Evolutionary conservation across 1,140 invertebrate species (phyloP).

Genomic region (Drosophila parvula): DNA sequence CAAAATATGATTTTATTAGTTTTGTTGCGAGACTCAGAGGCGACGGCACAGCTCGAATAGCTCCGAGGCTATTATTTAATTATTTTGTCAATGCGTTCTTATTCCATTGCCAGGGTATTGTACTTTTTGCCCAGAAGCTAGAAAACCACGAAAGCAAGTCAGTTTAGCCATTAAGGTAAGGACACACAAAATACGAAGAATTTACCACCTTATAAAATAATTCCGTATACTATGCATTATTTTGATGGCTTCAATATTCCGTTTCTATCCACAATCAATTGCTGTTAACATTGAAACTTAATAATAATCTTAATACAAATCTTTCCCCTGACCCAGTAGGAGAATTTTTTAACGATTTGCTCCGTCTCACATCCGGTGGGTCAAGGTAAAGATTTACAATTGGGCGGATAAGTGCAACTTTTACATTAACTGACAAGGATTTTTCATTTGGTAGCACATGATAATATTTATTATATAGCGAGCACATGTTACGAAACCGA

Average conservation of each 20-base stretch:
- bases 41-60: constrained; percentile 54
- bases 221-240: neutral
- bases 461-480: too few species aligned
- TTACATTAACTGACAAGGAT: too few species aligned
- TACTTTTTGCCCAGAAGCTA: neutral
- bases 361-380: too few species aligned
- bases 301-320: too few species aligned
- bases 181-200: neutral
- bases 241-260: neutral
- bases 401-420: too few species aligned
- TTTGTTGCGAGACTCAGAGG: constrained; percentile 37
- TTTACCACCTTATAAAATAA: neutral
- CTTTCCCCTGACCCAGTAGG: too few species aligned
- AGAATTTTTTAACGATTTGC: too few species aligned
- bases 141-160: neutral
- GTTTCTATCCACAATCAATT: too few species aligned
- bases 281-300: too few species aligned
- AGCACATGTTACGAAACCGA: too few species aligned
- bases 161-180: neutral
- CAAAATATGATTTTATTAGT: constrained; percentile 71
- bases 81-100: constrained; percentile 69
- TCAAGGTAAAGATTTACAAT: too few species aligned
- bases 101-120: neutral
- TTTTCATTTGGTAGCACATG: too few species aligned
- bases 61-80: constrained; percentile 71